Conservation (phyloP, 2,888 invertebrate genomes). For the Gerris lacustris region DNA sequence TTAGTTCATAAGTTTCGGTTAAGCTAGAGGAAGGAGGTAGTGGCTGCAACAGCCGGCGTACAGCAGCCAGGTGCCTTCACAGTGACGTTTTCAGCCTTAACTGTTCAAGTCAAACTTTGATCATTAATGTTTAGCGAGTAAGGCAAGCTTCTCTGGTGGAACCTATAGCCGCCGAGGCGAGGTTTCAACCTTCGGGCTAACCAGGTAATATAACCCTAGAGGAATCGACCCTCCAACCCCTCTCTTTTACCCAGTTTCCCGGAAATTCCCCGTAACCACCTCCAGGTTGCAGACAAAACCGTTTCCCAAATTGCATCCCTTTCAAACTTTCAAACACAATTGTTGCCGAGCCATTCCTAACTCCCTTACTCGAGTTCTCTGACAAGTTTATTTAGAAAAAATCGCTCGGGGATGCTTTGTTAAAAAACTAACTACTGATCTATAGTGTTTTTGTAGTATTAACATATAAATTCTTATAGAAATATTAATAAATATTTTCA, state of each 20-base stretch:
- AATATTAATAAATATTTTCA: too few species aligned
- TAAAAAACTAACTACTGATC: too few species aligned
- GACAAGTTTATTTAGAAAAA: too few species aligned
- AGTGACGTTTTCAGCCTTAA: not conserved
- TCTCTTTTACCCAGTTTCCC: not conserved
- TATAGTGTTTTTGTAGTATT: too few species aligned
- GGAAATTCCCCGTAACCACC: not conserved
- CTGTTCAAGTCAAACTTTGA: not conserved
- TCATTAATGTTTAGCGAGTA: not conserved
- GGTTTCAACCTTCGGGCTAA: not conserved
- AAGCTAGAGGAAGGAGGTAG: too few species aligned
- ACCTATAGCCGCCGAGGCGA: not conserved
- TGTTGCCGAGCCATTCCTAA: too few species aligned
- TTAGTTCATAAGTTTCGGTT: too few species aligned
- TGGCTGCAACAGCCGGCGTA: not conserved
- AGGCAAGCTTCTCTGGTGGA: too few species aligned
- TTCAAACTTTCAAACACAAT: too few species aligned
- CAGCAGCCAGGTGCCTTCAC: not conserved
- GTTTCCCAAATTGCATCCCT: slow-evolving; percentile 1
- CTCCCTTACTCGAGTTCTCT: too few species aligned
- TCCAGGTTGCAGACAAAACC: not conserved
- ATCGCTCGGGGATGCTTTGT: too few species aligned
- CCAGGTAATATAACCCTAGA: slow-evolving; percentile 3
- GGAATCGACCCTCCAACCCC: not conserved
- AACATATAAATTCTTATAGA: too few species aligned